A percentile compares a stretch with the other conserved stretches of the same genome.
These are phyloP conservation scores for Labroides dimidiatus DNA, from an alignment of 2,797 vertebrate species.

Conservation along the genomic window DNA sequence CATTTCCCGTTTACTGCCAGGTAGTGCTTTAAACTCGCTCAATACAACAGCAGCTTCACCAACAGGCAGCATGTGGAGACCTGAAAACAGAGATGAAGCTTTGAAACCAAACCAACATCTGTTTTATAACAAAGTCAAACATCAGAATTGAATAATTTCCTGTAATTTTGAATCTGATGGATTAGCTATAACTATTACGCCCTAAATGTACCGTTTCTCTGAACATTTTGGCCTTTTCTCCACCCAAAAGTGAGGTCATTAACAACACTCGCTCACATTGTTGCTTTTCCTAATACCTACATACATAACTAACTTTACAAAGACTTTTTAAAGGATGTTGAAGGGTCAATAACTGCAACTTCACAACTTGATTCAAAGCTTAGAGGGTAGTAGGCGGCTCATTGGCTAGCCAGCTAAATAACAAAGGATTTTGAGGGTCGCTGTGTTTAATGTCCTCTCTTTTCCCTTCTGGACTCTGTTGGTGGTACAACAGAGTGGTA, in stretches of 20 bases:
- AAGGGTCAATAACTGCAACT: too few species aligned
- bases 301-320: too few species aligned
- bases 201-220: background rate
- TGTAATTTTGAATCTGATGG: background rate
- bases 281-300: background rate
- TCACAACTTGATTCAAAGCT: too few species aligned
- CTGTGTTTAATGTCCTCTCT: too few species aligned
- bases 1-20: constrained; percentile 73
- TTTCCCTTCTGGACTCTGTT: too few species aligned
- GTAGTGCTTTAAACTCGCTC: constrained; percentile 59
- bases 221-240: background rate
- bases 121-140: background rate
- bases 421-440: too few species aligned
- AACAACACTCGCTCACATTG: background rate
- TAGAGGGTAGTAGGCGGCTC: too few species aligned
- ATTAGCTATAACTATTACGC: background rate
- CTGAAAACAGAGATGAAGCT: background rate
- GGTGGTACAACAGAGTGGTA: too few species aligned
- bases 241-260: background rate
- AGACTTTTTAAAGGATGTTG: too few species aligned
- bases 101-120: background rate
- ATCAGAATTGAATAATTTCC: background rate
- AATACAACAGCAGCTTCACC: constrained; percentile 43
- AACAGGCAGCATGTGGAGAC: constrained; percentile 21
- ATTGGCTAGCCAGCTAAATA: too few species aligned